Evolutionary conservation across 2,797 vertebrate genomes (phyloP).

Genomic region (Cyclura pinguis): DNA sequence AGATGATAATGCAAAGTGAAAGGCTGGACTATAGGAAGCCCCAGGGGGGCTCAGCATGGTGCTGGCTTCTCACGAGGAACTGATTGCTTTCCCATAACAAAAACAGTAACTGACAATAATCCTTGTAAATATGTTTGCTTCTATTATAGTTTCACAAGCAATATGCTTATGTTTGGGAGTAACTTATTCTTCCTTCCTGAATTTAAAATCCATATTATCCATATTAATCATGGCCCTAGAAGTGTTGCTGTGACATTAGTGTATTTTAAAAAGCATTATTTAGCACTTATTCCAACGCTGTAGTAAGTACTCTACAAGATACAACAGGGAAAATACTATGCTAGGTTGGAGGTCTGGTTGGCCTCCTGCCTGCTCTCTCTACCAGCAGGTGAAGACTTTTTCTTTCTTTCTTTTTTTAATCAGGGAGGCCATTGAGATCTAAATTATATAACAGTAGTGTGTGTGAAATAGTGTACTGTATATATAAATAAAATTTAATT

Average conservation of each 20-base stretch:
- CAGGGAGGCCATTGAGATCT: too few relatives aligned
- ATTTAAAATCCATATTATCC: background rate
- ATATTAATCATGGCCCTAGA: background rate
- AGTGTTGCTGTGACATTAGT: background rate
- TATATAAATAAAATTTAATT: too few relatives aligned
- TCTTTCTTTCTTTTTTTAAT: too few relatives aligned
- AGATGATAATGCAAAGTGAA: slow-evolving; percentile 77
- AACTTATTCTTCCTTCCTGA: slow-evolving; percentile 27
- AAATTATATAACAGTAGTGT: too few relatives aligned
- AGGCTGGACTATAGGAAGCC: slow-evolving; percentile 73
- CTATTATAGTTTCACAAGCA: slow-evolving; percentile 57
- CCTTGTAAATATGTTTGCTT: slow-evolving; percentile 69
- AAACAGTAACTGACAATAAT: slow-evolving; percentile 77
- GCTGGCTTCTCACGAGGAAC: slow-evolving; percentile 75
- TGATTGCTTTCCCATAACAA: slow-evolving; percentile 76
- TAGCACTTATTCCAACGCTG: background rate
- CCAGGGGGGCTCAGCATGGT: slow-evolving; percentile 70
- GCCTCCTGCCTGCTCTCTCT: too few relatives aligned
- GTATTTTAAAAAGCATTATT: background rate
- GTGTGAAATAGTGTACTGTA: too few relatives aligned
- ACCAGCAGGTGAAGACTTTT: too few relatives aligned
- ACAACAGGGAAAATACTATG: background rate
- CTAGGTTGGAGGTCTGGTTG: too few relatives aligned
- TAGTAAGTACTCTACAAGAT: too few relatives aligned
- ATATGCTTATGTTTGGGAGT: slow-evolving; percentile 55